phyloP scores from a whole-genome alignment of 2,113 vertebrate genomes.

The Sigmodon hispidus region DNA sequence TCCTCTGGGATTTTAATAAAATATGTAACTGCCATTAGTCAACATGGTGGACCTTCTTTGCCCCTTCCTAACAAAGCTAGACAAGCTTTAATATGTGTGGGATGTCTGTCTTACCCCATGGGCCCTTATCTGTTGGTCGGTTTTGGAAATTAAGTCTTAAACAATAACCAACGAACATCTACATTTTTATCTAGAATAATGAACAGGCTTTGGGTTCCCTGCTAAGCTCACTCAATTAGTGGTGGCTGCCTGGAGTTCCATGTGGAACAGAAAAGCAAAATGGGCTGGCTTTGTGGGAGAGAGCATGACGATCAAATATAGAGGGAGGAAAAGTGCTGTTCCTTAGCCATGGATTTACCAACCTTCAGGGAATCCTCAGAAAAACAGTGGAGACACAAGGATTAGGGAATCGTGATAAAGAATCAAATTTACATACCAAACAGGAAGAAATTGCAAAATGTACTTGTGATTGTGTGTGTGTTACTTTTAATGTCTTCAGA shows the following conservation, averaged over 20 bases:
- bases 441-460: not conserved
- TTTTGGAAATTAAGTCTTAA: constrained; percentile 65
- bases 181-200: constrained; percentile 44
- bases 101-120: constrained; percentile 40
- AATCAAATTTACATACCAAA: not conserved
- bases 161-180: constrained; percentile 59
- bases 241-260: not conserved
- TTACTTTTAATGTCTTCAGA: not conserved
- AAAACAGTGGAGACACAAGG: not conserved
- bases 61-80: constrained; percentile 33
- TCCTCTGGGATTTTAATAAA: constrained; percentile 41
- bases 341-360: not conserved
- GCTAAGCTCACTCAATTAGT: constrained; percentile 3
- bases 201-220: constrained; percentile 35
- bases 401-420: not conserved
- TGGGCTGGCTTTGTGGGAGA: not conserved
- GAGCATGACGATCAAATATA: not conserved
- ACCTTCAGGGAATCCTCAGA: not conserved
- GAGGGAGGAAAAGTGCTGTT: not conserved
- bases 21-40: constrained; percentile 19
- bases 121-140: constrained; percentile 19
- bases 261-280: not conserved
- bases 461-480: not conserved
- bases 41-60: not conserved
- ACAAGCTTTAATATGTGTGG: constrained; percentile 27